A percentile compares a stretch with the other conserved stretches of the same genome.
phyloP scores from a whole-genome alignment of 2,888 invertebrate species.

The Glaucopsyche alexis region DNA sequence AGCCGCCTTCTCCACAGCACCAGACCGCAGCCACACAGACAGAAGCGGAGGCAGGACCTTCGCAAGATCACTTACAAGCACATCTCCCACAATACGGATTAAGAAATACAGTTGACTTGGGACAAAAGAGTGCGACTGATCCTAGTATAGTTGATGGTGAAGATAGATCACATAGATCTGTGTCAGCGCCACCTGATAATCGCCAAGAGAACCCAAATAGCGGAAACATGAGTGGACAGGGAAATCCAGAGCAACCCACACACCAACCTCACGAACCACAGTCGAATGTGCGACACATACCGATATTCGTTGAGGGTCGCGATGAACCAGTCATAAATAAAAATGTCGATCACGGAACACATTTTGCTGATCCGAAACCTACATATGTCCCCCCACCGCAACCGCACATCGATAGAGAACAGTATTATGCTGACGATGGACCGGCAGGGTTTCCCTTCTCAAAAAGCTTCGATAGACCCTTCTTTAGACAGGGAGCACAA shows the following conservation, averaged over 20 bases:
- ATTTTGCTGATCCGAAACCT: constrained; percentile 60
- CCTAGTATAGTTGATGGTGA: constrained; percentile 74
- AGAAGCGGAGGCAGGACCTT: constrained; percentile 53
- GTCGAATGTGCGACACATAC: constrained; percentile 88
- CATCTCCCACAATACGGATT: constrained; percentile 83
- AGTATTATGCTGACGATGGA: constrained; percentile 67
- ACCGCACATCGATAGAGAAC: constrained; percentile 66
- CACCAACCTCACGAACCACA: constrained; percentile 50
- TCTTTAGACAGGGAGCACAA: constrained; percentile 68
- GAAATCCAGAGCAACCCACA: constrained; percentile 51
- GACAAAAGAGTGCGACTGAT: constrained; percentile 82
- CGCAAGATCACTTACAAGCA: constrained; percentile 49
- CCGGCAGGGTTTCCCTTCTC: constrained; percentile 66
- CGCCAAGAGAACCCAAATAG: constrained; percentile 53
- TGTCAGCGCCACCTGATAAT: constrained; percentile 88
- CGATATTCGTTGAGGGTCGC: constrained; percentile 92
- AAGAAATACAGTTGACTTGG: constrained; percentile 89
- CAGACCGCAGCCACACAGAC: constrained; percentile 68
- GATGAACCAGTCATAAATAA: constrained; percentile 88
- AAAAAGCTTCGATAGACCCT: constrained; percentile 66
- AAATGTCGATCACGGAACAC: constrained; percentile 65
- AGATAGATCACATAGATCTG: constrained; percentile 84
- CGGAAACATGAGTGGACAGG: constrained; percentile 61
- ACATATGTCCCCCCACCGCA: constrained; percentile 56
- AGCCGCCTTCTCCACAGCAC: constrained; percentile 50